Evolutionary conservation across 2,113 vertebrate genomes (phyloP), one percentile per base, ranked within the genome.

Genomic region (Cyanocitta stelleri): DNA sequence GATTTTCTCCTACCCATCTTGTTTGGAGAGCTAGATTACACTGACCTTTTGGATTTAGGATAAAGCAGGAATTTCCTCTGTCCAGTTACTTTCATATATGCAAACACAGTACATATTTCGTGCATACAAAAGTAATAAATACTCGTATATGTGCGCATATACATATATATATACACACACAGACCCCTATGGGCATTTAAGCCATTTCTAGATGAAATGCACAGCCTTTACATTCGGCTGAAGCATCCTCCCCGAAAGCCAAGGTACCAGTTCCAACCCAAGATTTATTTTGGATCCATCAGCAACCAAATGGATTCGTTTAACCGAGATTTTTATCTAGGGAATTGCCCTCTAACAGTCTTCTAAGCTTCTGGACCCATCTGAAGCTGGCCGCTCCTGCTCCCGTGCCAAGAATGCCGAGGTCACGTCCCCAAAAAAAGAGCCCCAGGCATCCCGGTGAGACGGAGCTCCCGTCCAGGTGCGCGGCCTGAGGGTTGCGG

Each of bases 381-480:
- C 90, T 29, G 74, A 93, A 75, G 48, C 93, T 37, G 54, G 22
- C 58, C 18, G 68, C 56, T 83, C 76, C 64, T 61, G 68, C 54
- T 17, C 35, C 59, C 5, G 39, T 82, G 91, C 94, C 94, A 92
- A 95, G 85, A 95, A 94, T 24, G 87, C 76, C 92, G 91, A 93
- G 92, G 80, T 94, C 93, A 75, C 63, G 46, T 16, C 87, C 90
- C 49, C 8, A 43, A 16, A 61, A 48, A 61, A 55, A 4, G 24
- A 33, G 11, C 33, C 11, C 22, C 15, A 33, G 35, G 30, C 82
- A 78, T 10, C 48, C 44, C 59, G 4, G 19, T 3, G 72, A 51
- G 35, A 85, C 1, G 18, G 23, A 54, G 63, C 41, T 11, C 23
- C 2, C 3, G 27, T 11, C 46, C 37, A 24, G 48, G 13, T 10